Conservation (phyloP, 1,140 invertebrate genomes). For the Atopsyche davidsoni region DNA sequence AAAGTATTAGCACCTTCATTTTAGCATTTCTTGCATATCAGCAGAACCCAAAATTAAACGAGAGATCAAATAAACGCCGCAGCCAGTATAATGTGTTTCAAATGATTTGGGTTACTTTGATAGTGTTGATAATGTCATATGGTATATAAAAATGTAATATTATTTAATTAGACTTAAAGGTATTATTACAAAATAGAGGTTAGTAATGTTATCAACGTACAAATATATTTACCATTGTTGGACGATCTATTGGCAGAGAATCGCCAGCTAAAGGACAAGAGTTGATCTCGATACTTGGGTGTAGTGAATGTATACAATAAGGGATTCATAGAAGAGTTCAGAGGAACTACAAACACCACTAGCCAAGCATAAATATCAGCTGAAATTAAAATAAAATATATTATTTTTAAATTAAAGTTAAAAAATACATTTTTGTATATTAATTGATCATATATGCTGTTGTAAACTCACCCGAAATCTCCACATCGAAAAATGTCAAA, state of each 20-base stretch:
- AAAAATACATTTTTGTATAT: background rate
- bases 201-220: background rate
- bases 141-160: background rate
- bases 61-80: background rate
- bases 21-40: too few relatives aligned
- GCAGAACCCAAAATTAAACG: too few relatives aligned
- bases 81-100: background rate
- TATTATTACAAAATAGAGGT: background rate
- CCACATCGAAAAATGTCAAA: constrained; percentile 52
- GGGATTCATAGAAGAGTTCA: constrained; percentile 75
- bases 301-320: constrained; percentile 75
- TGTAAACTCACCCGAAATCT: constrained; percentile 44
- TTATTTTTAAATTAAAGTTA: constrained; percentile 6
- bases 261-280: constrained; percentile 30
- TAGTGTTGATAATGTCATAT: background rate
- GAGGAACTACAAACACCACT: constrained; percentile 68
- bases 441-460: background rate
- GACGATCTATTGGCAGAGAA: constrained; percentile 26
- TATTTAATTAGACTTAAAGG: background rate
- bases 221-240: constrained; percentile 15
- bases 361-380: constrained; percentile 68
- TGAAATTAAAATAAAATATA: constrained; percentile 32
- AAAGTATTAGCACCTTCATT: too few relatives aligned
- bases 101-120: background rate
- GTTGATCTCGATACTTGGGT: constrained; percentile 55